phyloP scores from a whole-genome alignment of 30 jellyfish, hydroid and myxozoan species.

The Catostylus mosaicus region DNA sequence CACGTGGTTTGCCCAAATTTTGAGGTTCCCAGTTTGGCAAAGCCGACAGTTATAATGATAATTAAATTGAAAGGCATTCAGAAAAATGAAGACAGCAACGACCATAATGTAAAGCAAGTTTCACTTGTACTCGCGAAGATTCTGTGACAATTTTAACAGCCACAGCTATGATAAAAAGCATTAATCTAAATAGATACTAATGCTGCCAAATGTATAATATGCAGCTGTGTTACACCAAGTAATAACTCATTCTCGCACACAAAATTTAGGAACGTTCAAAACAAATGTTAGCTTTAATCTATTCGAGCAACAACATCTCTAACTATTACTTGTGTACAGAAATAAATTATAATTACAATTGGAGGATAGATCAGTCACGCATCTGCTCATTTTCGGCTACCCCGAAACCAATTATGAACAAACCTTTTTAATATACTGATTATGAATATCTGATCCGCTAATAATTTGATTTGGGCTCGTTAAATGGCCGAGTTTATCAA shows the following conservation, averaged over 20 bases:
- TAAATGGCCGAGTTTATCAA: not conserved
- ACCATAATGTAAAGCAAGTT: constrained; percentile 38
- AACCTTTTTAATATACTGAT: not conserved
- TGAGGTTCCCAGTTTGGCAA: too few species aligned
- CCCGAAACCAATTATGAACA: constrained; percentile 5
- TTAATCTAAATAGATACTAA: constrained; percentile 24
- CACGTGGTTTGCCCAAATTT: too few species aligned
- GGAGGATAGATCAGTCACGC: not conserved
- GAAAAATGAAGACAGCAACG: too few species aligned
- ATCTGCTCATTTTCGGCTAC: not conserved
- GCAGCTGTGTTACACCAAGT: constrained; percentile 37
- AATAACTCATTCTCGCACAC: constrained; percentile 63
- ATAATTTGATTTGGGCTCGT: not conserved
- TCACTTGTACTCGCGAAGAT: constrained; percentile 66
- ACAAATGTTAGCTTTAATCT: constrained; percentile 44
- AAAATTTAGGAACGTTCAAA: constrained; percentile 39
- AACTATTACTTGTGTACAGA: constrained; percentile 37
- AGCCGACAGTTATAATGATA: too few species aligned
- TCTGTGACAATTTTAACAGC: constrained; percentile 65
- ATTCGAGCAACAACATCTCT: constrained; percentile 37
- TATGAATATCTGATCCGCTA: not conserved
- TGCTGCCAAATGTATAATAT: constrained; percentile 42
- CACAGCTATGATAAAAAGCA: constrained; percentile 63
- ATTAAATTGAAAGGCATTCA: too few species aligned
- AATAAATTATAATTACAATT: constrained; percentile 44